Evolutionary conservation across 1,140 invertebrate genomes (phyloP).

Genomic region (Platyscapa corneri): DNA sequence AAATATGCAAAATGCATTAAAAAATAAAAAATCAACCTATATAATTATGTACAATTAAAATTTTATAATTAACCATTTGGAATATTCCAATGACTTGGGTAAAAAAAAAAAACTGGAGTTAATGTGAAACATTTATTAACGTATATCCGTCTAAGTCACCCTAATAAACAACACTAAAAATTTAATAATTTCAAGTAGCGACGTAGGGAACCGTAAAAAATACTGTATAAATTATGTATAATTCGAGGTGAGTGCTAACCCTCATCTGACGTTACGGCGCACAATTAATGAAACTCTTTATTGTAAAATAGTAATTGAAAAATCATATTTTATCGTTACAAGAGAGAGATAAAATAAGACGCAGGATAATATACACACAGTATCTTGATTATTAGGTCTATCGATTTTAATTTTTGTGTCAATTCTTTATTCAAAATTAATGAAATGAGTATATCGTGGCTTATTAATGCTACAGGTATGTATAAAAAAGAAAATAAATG

Average conservation of each 20-base stretch:
- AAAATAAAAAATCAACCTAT: slow-evolving; percentile 16
- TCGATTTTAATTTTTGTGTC: slow-evolving; percentile 8
- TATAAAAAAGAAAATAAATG: slow-evolving; percentile 13
- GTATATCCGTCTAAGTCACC: neutral
- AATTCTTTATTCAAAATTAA: slow-evolving; percentile 46
- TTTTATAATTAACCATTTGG: slow-evolving; percentile 31
- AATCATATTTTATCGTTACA: neutral
- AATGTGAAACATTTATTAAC: neutral
- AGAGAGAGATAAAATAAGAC: neutral
- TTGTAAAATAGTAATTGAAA: neutral
- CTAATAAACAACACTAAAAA: neutral
- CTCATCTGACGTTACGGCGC: neutral
- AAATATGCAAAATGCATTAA: no score
- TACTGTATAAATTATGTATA: neutral
- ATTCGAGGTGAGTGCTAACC: neutral
- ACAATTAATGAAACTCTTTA: neutral
- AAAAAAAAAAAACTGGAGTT: no score
- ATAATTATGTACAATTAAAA: slow-evolving; percentile 30
- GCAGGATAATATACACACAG: slow-evolving; percentile 27
- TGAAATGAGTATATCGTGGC: slow-evolving; percentile 15
- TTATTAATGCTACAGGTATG: slow-evolving; percentile 22
- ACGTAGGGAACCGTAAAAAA: neutral
- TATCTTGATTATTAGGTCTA: neutral
- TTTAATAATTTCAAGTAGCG: neutral
- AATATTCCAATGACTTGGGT: neutral